A percentile compares a stretch with the other conserved stretches of the same genome.
These are phyloP conservation scores for Sebastiscus tertius DNA, from an alignment of 2,797 vertebrate species.

Conservation along the genomic window DNA sequence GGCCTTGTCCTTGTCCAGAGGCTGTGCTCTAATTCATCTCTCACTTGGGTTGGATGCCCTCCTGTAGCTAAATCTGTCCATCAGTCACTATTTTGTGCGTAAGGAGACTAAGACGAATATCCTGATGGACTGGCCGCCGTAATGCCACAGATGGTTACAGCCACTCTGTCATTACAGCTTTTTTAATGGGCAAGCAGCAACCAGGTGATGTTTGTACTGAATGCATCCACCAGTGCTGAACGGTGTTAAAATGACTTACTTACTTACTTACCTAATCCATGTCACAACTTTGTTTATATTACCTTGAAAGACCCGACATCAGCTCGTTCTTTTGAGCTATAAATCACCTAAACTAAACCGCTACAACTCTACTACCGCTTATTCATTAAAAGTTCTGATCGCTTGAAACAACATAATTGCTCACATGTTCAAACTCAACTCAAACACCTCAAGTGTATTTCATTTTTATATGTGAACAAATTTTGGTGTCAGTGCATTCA, in stretches of 20 bases:
- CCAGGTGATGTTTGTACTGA: conserved; percentile 12
- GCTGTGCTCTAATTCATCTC: conserved; percentile 46
- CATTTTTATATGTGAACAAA: not conserved
- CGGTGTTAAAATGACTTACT: not conserved
- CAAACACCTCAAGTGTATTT: not conserved
- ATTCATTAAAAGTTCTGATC: conserved; percentile 8
- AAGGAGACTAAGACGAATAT: conserved; percentile 19
- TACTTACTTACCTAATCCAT: conserved; percentile 3
- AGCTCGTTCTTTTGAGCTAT: not conserved
- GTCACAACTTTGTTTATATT: conserved; percentile 26
- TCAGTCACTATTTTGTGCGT: conserved; percentile 28
- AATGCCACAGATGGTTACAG: conserved; percentile 19
- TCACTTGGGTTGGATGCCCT: conserved; percentile 24
- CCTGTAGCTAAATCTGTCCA: conserved; percentile 45
- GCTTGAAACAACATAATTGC: not conserved
- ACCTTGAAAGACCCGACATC: not conserved
- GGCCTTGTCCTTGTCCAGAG: conserved; percentile 26
- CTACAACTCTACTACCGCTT: not conserved
- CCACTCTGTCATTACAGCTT: conserved; percentile 17
- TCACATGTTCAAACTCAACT: conserved; percentile 6
- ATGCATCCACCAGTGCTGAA: conserved; percentile 1
- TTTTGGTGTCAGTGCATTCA: not conserved
- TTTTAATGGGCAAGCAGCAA: conserved; percentile 7
- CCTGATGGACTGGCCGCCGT: not conserved
- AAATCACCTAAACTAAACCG: conserved; percentile 3